phyloP scores from a whole-genome alignment of 92 coral and sea anemone genomes.

The Zoanthus solanderi region DNA sequence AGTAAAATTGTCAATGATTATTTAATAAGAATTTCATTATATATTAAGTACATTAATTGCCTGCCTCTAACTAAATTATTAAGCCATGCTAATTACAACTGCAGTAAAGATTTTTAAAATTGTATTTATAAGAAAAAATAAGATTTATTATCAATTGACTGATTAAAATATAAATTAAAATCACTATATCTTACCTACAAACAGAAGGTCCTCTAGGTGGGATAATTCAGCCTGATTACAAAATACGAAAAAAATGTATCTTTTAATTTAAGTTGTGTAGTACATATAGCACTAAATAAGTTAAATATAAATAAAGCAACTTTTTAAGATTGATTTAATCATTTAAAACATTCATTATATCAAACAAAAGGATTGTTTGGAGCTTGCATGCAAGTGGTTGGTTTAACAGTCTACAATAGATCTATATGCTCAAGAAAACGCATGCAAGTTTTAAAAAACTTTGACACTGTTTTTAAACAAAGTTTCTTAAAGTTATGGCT shows the following conservation, averaged over 20 bases:
- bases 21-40: no score
- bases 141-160: background rate
- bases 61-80: no score
- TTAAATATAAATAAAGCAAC: no score
- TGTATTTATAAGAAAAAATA: no score
- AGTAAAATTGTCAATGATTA: no score
- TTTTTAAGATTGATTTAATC: background rate
- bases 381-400: background rate
- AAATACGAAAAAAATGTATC: background rate
- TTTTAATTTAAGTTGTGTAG: background rate
- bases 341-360: background rate
- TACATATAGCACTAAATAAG: background rate
- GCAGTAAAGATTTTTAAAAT: no score
- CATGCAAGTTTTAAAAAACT: background rate
- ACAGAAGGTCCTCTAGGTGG: slow-evolving; percentile 78
- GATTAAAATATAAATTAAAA: background rate
- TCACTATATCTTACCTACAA: slow-evolving; percentile 81
- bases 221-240: slow-evolving; percentile 85
- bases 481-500: no score
- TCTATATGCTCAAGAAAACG: background rate
- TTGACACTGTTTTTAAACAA: background rate
- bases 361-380: background rate
- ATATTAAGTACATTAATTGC: no score
- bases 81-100: no score
- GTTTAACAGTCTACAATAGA: background rate